Percentiles rank a stretch among this genome's conserved stretches.
Evolutionary conservation across 2,113 vertebrate genomes (phyloP).

Genomic region (Elaphurus davidianus): DNA sequence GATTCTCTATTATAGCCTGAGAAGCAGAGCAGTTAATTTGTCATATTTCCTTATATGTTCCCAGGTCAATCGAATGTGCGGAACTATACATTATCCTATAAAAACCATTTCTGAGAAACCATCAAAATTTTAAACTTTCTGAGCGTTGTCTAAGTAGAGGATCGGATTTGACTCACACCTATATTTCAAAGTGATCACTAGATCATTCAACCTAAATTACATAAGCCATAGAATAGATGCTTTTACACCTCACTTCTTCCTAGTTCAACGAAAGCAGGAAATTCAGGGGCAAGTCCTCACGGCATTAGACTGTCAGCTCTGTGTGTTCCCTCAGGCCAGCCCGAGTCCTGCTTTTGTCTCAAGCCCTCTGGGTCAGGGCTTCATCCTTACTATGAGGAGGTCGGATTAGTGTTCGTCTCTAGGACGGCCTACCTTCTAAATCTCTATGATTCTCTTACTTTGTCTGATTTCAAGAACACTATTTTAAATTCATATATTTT

Average conservation of each 20-base stretch:
- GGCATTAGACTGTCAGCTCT: too few relatives aligned
- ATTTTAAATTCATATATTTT: background rate
- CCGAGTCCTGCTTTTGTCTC: too few relatives aligned
- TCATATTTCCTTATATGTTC: constrained; percentile 45
- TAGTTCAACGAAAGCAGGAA: background rate
- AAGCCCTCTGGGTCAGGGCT: background rate
- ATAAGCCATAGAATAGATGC: background rate
- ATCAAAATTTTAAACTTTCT: constrained; percentile 30
- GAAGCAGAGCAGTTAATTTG: constrained; percentile 25
- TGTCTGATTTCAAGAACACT: background rate
- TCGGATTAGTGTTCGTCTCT: background rate
- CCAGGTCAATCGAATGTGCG: background rate
- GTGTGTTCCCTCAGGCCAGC: accelerated
- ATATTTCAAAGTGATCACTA: constrained; percentile 28
- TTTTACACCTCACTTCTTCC: background rate
- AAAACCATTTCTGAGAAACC: background rate
- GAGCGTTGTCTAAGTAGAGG: background rate
- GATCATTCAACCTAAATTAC: background rate
- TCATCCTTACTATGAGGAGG: background rate
- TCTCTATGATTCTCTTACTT: background rate
- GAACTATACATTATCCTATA: background rate
- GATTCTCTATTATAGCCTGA: background rate
- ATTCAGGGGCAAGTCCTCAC: background rate
- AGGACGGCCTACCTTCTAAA: background rate
- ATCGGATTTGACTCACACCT: background rate